Evolutionary conservation across 2,113 vertebrate species (phyloP), one percentile per base, ranked within the genome.

Genomic region (Rallus limicola): DNA sequence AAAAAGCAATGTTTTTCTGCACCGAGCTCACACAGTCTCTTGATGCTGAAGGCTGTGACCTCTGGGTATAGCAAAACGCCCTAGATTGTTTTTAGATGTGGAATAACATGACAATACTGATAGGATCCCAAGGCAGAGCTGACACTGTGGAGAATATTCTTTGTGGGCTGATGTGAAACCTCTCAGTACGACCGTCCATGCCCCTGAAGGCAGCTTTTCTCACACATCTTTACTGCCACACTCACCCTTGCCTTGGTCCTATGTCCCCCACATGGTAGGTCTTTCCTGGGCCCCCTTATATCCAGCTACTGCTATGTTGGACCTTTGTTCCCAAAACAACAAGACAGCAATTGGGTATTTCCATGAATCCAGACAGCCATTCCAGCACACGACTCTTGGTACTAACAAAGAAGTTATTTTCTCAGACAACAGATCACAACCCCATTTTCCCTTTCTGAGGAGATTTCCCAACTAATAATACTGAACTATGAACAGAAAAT

Each of bases 401-500:
- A 15, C 48, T 64, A 83, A 88, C 93, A 89, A 79, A 76, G 59
- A 93, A 38, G 70, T 62, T 68, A 7, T 91, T 85, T 96, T 86
- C 86, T 91, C 86, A 93, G 84, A 92, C 80, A 90, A 82, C 42
- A 90, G 76, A 95, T 85, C 91, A 59, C 82, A 93, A 52, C 84
- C 72, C 87, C 79, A 24, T 85, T 95, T 92, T 89, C 70, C 71
- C 48, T 91, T 93, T 92, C 79, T 82, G 62, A 85, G 74, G 72
- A 91, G 59, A 38, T 62, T 95, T 95, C 88, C 91, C 90, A 91
- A 59, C 56, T 76, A 92, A 95, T 92, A 94, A 92, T 40, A 53
- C 88, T 91, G 70, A 88, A 83, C 86, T 82, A 48, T 52, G 92
- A 94, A 93, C 83, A 89, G 95, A 98, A 96, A 96, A 97, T 92